Evolutionary conservation across 2,113 vertebrate species (phyloP).

Genomic region (Thomomys bottae): DNA sequence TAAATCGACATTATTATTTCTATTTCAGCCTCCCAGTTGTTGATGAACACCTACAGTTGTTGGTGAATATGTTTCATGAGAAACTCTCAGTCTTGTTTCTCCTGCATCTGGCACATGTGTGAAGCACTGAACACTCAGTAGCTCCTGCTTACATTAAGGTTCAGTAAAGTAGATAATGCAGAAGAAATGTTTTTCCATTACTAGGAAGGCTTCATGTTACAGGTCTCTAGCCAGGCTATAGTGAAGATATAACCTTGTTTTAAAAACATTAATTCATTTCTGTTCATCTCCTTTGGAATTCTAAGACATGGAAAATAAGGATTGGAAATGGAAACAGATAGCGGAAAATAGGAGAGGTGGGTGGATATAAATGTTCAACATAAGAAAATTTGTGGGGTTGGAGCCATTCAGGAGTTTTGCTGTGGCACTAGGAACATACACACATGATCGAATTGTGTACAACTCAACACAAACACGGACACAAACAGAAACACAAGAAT

Average conservation of each 20-base stretch:
- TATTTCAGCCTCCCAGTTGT: not conserved
- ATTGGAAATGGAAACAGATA: not conserved
- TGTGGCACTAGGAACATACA: not conserved
- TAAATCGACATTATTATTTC: not conserved
- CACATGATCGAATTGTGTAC: not conserved
- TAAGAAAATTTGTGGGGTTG: not conserved
- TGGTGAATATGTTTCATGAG: not conserved
- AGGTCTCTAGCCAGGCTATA: not conserved
- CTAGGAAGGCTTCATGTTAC: not conserved
- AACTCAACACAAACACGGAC: not conserved
- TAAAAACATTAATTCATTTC: not conserved
- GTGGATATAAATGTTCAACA: not conserved
- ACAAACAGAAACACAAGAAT: not conserved
- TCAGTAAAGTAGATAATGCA: not conserved
- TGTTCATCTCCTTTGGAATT: not conserved
- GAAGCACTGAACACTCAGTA: not conserved
- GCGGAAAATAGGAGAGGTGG: not conserved
- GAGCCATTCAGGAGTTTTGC: not conserved
- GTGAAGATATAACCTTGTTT: not conserved
- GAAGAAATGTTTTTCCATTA: not conserved
- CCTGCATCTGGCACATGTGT: not conserved
- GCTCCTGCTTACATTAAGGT: not conserved
- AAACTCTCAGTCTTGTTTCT: not conserved
- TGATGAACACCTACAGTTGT: not conserved
- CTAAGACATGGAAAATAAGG: not conserved